Conservation (phyloP, 2,797 vertebrate genomes). For the Petrocephalus schoutedeni region DNA sequence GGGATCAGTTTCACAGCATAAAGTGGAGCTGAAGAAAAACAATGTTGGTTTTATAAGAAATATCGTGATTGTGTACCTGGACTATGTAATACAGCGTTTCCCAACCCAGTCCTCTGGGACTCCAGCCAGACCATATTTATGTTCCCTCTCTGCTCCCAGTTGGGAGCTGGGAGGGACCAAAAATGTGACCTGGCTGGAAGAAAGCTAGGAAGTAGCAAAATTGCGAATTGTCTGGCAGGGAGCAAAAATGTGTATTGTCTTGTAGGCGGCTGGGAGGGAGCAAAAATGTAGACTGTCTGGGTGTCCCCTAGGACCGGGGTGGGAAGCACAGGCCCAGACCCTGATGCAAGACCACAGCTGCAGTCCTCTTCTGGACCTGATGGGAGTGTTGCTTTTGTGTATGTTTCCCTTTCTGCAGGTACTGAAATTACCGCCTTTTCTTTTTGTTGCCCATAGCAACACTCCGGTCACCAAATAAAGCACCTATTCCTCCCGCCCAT, state of each 20-base stretch:
- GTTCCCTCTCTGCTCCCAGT: not conserved
- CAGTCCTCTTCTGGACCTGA: not conserved
- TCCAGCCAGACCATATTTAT: not conserved
- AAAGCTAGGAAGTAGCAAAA: not conserved
- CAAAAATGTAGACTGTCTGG: not conserved
- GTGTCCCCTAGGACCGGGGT: not conserved
- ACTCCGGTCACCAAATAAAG: not conserved
- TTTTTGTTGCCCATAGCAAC: not conserved
- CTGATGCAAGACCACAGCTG: not conserved
- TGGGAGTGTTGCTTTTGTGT: not conserved
- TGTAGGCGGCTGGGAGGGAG: too few relatives aligned
- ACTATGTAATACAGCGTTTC: not conserved
- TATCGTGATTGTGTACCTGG: not conserved
- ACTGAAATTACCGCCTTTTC: not conserved
- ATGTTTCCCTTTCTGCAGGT: not conserved
- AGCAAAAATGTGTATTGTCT: not conserved
- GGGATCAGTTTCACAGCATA: not conserved
- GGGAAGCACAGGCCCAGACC: not conserved
- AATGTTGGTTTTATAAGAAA: not conserved
- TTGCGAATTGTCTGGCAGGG: not conserved
- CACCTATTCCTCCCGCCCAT: not conserved
- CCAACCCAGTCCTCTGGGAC: not conserved
- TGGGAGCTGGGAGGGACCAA: not conserved
- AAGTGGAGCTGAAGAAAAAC: not conserved
- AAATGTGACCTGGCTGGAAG: not conserved